A percentile compares a stretch with the other conserved stretches of the same genome.
Conservation (phyloP, 2,888 invertebrate genomes). For the Podabrus alpinus region DNA sequence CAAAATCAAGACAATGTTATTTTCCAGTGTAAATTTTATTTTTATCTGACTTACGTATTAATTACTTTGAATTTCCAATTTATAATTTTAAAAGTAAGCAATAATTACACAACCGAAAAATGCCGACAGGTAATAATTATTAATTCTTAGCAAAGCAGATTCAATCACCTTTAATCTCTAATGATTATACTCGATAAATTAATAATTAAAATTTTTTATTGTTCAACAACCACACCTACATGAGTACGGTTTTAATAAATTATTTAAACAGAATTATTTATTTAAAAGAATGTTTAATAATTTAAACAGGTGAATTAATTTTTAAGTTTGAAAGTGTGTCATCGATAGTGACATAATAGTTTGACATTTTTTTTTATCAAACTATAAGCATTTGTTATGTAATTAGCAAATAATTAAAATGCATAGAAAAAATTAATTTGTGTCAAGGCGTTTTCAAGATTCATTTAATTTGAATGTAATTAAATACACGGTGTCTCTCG, state of each 20-base stretch:
- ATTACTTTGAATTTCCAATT: background rate
- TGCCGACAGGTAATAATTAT: background rate
- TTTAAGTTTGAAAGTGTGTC: background rate
- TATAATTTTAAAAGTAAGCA: background rate
- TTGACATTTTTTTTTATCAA: background rate
- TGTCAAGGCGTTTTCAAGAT: background rate
- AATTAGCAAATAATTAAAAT: background rate
- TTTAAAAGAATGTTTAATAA: background rate
- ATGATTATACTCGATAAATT: background rate
- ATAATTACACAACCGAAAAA: background rate
- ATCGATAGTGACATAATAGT: background rate
- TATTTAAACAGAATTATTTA: too few species aligned
- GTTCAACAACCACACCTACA: background rate
- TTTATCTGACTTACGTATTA: background rate
- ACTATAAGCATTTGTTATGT: background rate
- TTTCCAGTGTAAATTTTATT: background rate
- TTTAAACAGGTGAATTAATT: background rate
- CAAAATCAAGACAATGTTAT: background rate
- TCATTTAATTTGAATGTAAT: background rate
- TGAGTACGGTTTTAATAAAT: too few species aligned
- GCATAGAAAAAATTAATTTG: background rate
- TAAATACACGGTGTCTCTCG: background rate
- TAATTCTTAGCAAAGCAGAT: background rate
- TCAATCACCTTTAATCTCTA: too few species aligned
- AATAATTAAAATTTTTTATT: background rate